Percentiles rank a stretch among this genome's conserved stretches.
Conservation (phyloP, 2,797 vertebrate genomes). For the Schizothorax lantsangensis region DNA sequence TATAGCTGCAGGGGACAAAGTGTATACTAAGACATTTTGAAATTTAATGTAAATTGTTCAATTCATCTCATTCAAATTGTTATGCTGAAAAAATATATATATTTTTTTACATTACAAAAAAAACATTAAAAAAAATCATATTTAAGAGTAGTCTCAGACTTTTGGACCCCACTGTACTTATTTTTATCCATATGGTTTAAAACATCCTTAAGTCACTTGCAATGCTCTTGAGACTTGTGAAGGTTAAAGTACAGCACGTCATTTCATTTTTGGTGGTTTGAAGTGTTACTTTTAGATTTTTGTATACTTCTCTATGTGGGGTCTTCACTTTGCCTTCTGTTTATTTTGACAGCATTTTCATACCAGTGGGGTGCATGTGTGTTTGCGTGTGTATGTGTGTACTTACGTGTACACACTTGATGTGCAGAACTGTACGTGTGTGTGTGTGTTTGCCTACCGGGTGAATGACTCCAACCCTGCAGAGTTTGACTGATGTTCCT, state of each 20-base stretch:
- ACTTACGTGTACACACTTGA: slow-evolving; percentile 3
- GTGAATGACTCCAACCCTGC: slow-evolving; percentile 44
- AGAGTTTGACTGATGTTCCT: slow-evolving; percentile 48
- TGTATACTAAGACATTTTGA: neutral
- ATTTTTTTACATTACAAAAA: neutral
- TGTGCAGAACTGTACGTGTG: slow-evolving; percentile 2
- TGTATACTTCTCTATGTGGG: slow-evolving; percentile 41
- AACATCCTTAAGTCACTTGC: neutral
- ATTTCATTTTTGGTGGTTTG: slow-evolving; percentile 8
- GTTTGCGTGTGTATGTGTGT: slow-evolving; percentile 20
- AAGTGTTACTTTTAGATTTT: slow-evolving; percentile 44
- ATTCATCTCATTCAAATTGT: neutral
- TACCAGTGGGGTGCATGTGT: slow-evolving; percentile 44
- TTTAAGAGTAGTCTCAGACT: neutral
- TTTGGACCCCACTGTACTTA: neutral
- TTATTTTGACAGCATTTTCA: slow-evolving; percentile 50
- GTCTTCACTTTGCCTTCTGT: slow-evolving; percentile 45
- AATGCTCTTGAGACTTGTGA: slow-evolving; percentile 11
- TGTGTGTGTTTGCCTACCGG: slow-evolving; percentile 36
- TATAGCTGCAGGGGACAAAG: neutral
- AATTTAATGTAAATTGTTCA: neutral
- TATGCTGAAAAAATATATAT: neutral
- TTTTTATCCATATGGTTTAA: neutral
- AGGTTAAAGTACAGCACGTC: slow-evolving; percentile 7
- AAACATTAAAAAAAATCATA: too few species aligned